These are phyloP conservation scores for Erannis defoliaria DNA, from an alignment of 2,888 invertebrate species.

Conservation along the genomic window DNA sequence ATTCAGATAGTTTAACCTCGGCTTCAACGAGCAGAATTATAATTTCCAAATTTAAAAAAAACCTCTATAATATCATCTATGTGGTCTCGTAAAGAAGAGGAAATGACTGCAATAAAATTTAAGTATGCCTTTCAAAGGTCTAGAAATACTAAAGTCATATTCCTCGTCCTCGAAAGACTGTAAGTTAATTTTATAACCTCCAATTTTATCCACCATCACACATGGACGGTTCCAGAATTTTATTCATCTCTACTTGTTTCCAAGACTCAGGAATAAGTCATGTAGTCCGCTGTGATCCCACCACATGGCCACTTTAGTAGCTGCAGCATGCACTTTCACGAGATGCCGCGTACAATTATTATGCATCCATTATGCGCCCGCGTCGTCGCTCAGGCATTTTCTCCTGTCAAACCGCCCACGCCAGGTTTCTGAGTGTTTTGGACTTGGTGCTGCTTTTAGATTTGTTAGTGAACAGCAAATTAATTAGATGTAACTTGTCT, in stretches of 20 bases:
- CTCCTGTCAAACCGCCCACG: constrained; percentile 72
- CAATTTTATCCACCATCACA: no score
- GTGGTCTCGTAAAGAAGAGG: no score
- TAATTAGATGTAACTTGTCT: background rate
- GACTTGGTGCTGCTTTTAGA: constrained; percentile 14
- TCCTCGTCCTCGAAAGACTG: no score
- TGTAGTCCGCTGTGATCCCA: background rate
- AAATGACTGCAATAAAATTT: no score
- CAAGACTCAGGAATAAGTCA: no score
- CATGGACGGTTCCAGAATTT: background rate
- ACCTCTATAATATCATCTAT: no score
- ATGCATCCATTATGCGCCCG: constrained; percentile 78
- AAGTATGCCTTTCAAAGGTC: no score
- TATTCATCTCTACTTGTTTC: no score
- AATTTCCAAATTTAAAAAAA: no score
- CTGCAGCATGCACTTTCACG: constrained; percentile 79
- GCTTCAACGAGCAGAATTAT: no score
- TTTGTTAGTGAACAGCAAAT: constrained; percentile 16
- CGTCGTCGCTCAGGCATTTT: constrained; percentile 61
- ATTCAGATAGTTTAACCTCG: background rate
- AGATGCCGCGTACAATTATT: constrained; percentile 75
- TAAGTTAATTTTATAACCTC: no score
- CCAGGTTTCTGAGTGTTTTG: constrained; percentile 54
- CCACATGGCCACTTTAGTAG: constrained; percentile 10
- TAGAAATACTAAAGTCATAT: no score